These are phyloP conservation scores for Molossus molossus DNA, from an alignment of 2,797 vertebrate species.

Conservation along the genomic window DNA sequence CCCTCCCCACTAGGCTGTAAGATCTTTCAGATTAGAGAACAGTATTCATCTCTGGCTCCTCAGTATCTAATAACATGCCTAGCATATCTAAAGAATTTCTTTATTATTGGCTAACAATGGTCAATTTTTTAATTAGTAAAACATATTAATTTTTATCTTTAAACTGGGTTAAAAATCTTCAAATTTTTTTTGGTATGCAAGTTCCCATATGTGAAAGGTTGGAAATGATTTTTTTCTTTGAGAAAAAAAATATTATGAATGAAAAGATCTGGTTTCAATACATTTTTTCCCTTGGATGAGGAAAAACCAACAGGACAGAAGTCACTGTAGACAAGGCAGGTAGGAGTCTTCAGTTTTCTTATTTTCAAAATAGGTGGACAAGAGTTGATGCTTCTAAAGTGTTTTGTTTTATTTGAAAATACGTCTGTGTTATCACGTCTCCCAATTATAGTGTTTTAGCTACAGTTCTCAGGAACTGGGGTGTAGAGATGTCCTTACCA, in stretches of 20 bases:
- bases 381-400: not conserved
- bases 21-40: not conserved
- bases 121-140: slow-evolving; percentile 4
- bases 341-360: not conserved
- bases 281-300: not conserved
- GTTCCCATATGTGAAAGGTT: not conserved
- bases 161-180: not conserved
- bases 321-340: not conserved
- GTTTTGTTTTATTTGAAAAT: slow-evolving; percentile 1
- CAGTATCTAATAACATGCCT: slow-evolving; percentile 16
- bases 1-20: not conserved
- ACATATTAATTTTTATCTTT: slow-evolving; percentile 46
- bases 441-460: not conserved
- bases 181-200: not conserved
- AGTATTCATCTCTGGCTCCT: not conserved
- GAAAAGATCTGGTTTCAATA: not conserved
- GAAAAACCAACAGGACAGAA: not conserved
- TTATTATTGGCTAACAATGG: not conserved
- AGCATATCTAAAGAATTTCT: not conserved
- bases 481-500: not conserved
- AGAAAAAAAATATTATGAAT: not conserved
- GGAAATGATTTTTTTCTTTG: not conserved
- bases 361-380: not conserved
- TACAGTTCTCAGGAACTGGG: not conserved
- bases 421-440: not conserved